Evolutionary conservation across 1,140 invertebrate genomes (phyloP).

Genomic region (Papilio polytes): DNA sequence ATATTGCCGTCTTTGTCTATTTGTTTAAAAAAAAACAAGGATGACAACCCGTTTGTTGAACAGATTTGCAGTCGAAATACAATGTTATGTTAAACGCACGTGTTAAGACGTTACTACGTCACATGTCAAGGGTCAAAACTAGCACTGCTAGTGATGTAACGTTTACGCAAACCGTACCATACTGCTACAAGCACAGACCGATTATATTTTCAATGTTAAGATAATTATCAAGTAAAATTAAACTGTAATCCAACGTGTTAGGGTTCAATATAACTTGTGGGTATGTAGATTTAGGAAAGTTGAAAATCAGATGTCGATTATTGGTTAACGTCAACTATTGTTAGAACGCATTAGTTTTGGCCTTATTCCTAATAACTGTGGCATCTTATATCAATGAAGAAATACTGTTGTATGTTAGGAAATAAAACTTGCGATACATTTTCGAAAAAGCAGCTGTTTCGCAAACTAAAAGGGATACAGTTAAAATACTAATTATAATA

Average conservation of each 20-base stretch:
- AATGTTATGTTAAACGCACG: background rate
- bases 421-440: background rate
- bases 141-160: conserved; percentile 48
- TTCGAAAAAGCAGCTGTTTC: background rate
- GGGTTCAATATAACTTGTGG: background rate
- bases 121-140: conserved; percentile 36
- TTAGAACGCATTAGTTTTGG: conserved; percentile 11
- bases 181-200: conserved; percentile 49
- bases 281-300: background rate
- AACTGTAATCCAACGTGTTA: background rate
- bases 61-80: background rate
- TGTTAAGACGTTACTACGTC: background rate
- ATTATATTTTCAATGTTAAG: conserved; percentile 33
- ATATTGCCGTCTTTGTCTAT: too few species aligned
- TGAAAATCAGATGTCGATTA: conserved; percentile 7
- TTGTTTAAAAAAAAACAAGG: too few species aligned
- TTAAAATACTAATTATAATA: too few species aligned
- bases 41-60: background rate
- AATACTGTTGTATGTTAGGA: background rate
- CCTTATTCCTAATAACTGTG: conserved; percentile 15
- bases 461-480: too few species aligned
- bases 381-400: background rate
- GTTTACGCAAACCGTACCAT: conserved; percentile 48
- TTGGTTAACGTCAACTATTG: conserved; percentile 3
- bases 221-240: background rate